Percentiles rank a stretch among this genome's conserved stretches.
Evolutionary conservation across 2,888 invertebrate genomes (phyloP).

Genomic region (Trileptium ribeirensis): DNA sequence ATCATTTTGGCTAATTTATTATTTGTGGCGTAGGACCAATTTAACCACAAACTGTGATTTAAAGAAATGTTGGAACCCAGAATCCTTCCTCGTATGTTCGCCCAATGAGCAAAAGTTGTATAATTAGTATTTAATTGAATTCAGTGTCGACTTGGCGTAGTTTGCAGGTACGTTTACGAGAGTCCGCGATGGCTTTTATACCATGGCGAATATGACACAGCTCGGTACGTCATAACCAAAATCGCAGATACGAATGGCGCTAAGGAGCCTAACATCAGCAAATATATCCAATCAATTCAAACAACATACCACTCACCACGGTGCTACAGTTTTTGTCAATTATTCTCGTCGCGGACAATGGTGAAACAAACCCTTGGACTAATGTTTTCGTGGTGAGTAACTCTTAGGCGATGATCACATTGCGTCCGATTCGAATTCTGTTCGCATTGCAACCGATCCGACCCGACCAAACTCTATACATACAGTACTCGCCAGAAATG

Average conservation of each 20-base stretch:
- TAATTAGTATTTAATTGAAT: too few relatives aligned
- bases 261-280: neutral
- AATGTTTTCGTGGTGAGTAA: neutral
- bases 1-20: too few relatives aligned
- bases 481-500: too few relatives aligned
- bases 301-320: neutral
- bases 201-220: constrained; percentile 4
- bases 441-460: too few relatives aligned
- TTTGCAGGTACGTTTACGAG: constrained; percentile 12
- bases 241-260: constrained; percentile 12
- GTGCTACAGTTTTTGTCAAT: neutral
- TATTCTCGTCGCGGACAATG: neutral
- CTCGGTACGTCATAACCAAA: neutral
- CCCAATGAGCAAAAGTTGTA: too few relatives aligned
- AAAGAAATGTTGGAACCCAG: too few relatives aligned
- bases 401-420: neutral
- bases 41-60: too few relatives aligned
- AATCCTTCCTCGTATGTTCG: too few relatives aligned
- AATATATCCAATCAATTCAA: neutral
- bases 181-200: constrained; percentile 15
- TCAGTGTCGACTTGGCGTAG: too few relatives aligned
- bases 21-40: too few relatives aligned
- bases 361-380: neutral
- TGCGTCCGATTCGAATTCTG: too few relatives aligned
- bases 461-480: too few relatives aligned